Evolutionary conservation across 1,140 invertebrate genomes (phyloP), one percentile per base, ranked within the genome.

Genomic region (Notospermus geniculatus): DNA sequence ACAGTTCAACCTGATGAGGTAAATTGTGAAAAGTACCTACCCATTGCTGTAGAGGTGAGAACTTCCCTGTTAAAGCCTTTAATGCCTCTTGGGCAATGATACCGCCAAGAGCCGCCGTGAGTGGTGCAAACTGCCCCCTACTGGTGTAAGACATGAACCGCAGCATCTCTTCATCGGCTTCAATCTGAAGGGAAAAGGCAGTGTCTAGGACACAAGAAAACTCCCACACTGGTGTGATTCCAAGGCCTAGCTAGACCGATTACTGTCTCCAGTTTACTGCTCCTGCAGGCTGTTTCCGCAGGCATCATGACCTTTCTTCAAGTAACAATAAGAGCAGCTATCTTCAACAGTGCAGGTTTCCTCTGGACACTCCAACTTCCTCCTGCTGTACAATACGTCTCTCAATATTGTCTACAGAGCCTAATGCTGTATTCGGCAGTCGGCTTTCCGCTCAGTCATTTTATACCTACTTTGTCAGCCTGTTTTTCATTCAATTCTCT

Each of bases 51-150:
- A 83, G 66, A 27, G 82, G 82, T 43, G 75, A 75, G 57, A 82
- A 83, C 63, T 83, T 83, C 23, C 75, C 74, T 19, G 81, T 82
- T 2, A 82, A 55, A 9, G 80, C 79, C 63, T 83, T 83, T 15
- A 83, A 60, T 5, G 64, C 78, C 86, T 94, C 58, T 93, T 83
- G 80, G 39, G 79, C 80, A 5, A 76, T 73, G 30, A 82, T 68
- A 17, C 80, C 79, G 15, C 80, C 80, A 39, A 79, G 56, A 2
- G 73, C 63, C 0, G 80, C 77, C 73, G 77, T 79, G 15, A 81
- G 58, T 9, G 79, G 77, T n/a, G 77, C 63, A 30, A 80, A 68
- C 43, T 71, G 69, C 1, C 79, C 79, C 11, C 28, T 29, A 61
- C 68, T 65, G 15, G 77, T 80, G 55, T 64, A 71, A 0, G 73